A percentile compares a stretch with the other conserved stretches of the same genome.
phyloP scores from a whole-genome alignment of 2,797 vertebrate genomes.

The Limosa lapponica region DNA sequence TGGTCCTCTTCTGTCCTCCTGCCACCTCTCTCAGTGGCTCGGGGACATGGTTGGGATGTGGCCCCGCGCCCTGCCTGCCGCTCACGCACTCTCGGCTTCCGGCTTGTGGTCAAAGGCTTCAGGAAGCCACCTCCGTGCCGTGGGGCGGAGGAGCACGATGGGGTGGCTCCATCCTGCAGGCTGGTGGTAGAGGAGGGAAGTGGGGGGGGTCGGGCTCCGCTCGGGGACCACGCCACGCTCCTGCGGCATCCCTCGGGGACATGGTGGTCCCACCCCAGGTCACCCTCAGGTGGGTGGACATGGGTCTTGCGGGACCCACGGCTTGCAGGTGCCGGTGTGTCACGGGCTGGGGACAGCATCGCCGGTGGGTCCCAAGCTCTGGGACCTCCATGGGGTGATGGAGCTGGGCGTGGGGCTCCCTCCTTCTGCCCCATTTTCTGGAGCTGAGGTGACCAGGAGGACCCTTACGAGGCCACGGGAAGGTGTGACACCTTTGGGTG shows the following conservation, averaged over 20 bases:
- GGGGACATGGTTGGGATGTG: neutral
- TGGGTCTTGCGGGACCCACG: rapidly evolving
- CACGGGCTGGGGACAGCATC: neutral
- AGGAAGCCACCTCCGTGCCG: conserved; percentile 44
- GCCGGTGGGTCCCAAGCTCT: neutral
- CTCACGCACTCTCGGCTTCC: neutral
- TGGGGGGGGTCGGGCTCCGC: rapidly evolving
- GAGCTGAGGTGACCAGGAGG: neutral
- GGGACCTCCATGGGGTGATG: neutral
- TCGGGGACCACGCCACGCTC: rapidly evolving
- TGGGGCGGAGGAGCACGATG: neutral
- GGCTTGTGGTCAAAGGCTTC: neutral
- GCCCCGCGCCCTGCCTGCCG: rapidly evolving
- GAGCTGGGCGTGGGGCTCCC: neutral
- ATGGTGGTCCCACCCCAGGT: rapidly evolving
- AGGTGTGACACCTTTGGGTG: neutral
- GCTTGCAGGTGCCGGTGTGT: neutral
- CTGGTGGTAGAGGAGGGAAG: rapidly evolving
- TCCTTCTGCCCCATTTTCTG: neutral
- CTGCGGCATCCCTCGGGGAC: neutral
- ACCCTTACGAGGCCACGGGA: neutral
- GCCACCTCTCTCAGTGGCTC: neutral
- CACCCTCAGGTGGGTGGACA: neutral
- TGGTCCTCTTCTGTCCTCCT: neutral
- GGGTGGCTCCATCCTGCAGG: neutral